Evolutionary conservation across 2,113 vertebrate species (phyloP).

Genomic region (Psilopsiagon aymara): DNA sequence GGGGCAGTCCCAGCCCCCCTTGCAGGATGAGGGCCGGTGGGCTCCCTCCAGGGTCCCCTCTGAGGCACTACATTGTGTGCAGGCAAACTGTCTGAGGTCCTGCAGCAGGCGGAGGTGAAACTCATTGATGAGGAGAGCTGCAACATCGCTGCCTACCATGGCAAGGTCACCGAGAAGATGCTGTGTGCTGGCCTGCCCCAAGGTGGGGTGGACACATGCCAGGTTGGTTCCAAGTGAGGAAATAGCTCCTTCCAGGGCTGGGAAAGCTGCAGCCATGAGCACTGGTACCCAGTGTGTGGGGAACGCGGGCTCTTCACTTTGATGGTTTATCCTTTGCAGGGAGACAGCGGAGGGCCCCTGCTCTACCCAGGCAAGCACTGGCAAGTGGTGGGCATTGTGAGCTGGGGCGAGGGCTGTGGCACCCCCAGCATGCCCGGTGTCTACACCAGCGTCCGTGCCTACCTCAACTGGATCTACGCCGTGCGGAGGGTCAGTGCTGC

Average conservation of each 20-base stretch:
- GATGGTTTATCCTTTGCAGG: conserved; percentile 66
- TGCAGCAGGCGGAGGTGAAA: conserved; percentile 82
- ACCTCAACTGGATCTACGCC: conserved; percentile 84
- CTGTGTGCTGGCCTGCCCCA: conserved; percentile 83
- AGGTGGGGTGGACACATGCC: conserved; percentile 88
- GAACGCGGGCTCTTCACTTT: neutral
- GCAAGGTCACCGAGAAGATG: conserved; percentile 80
- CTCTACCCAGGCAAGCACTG: conserved; percentile 72
- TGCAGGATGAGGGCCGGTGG: rapidly evolving
- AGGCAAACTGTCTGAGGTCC: conserved; percentile 80
- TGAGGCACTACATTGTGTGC: neutral
- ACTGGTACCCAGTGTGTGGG: rapidly evolving
- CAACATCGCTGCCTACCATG: conserved; percentile 78
- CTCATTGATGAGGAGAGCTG: conserved; percentile 77
- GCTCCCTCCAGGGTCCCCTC: neutral
- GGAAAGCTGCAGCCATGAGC: neutral
- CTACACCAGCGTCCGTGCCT: conserved; percentile 81
- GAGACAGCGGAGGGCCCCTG: conserved; percentile 91
- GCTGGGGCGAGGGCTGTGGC: conserved; percentile 91
- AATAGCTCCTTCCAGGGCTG: neutral
- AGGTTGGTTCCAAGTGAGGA: conserved; percentile 65
- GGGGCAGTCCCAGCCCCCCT: neutral
- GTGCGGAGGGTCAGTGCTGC: conserved; percentile 77
- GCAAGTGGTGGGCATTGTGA: conserved; percentile 88
- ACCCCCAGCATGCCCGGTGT: conserved; percentile 79